phyloP scores from a whole-genome alignment of 2,797 vertebrate genomes.

The Mus minutoides region DNA sequence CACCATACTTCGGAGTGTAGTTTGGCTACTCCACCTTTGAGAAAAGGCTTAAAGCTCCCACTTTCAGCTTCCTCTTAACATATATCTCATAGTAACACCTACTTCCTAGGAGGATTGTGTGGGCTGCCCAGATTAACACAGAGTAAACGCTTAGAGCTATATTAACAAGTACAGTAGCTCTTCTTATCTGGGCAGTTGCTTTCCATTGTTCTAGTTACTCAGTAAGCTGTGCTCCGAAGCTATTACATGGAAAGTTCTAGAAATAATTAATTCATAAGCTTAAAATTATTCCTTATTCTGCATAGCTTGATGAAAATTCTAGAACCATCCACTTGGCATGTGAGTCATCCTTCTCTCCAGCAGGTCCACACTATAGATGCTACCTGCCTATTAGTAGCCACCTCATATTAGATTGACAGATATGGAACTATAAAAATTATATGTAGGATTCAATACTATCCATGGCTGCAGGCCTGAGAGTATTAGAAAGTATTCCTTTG shows the following conservation, averaged over 20 bases:
- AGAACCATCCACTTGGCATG: background rate
- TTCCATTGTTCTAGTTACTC: background rate
- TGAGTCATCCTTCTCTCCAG: background rate
- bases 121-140: background rate
- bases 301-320: background rate
- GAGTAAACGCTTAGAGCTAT: background rate
- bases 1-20: background rate
- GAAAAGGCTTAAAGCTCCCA: background rate
- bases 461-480: background rate
- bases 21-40: background rate
- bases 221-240: background rate
- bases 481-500: background rate
- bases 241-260: background rate
- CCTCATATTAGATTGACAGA: background rate
- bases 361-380: too few relatives aligned
- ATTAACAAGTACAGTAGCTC: accelerated
- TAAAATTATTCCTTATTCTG: background rate
- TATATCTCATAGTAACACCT: too few relatives aligned
- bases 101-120: background rate
- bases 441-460: background rate
- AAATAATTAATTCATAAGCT: background rate
- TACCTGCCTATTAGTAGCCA: background rate
- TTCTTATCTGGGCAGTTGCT: background rate
- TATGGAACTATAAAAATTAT: background rate
- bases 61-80: background rate